These are phyloP conservation scores for Branchinecta lindahli DNA, from an alignment of 1,140 invertebrate genomes.

Conservation along the genomic window DNA sequence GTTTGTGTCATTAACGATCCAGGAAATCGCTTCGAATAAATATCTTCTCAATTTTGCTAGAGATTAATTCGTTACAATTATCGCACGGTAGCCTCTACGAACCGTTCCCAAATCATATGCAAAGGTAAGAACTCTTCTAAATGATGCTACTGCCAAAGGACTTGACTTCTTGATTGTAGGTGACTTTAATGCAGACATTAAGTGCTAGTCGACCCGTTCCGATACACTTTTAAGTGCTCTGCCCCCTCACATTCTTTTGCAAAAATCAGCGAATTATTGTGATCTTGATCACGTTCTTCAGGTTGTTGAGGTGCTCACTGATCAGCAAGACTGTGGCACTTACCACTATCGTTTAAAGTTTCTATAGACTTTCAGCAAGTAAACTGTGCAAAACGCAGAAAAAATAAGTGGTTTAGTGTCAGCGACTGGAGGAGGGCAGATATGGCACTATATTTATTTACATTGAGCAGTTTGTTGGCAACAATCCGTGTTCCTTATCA, in stretches of 20 bases:
- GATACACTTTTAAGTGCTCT: neutral
- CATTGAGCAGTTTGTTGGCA: neutral
- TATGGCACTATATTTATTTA: neutral
- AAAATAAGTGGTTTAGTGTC: neutral
- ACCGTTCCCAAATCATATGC: neutral
- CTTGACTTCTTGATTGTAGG: neutral
- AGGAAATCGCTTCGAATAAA: too few relatives aligned
- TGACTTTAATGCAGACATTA: neutral
- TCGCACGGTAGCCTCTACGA: neutral
- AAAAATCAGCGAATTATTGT: neutral
- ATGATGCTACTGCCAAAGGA: neutral
- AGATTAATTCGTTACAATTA: too few relatives aligned
- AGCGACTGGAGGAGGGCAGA: neutral
- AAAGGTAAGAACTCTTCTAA: neutral
- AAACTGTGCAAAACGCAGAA: neutral
- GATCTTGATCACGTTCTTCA: neutral
- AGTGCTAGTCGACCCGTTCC: neutral
- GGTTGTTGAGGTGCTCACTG: neutral
- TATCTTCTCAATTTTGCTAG: too few relatives aligned
- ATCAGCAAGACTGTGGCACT: neutral
- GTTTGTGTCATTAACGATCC: too few relatives aligned
- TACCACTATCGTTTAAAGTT: neutral
- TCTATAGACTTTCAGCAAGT: slow-evolving; percentile 3
- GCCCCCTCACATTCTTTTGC: neutral
- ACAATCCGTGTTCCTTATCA: neutral